These are phyloP conservation scores for Neuroscelio doddi DNA, from an alignment of 2,888 invertebrate genomes.

Conservation along the genomic window DNA sequence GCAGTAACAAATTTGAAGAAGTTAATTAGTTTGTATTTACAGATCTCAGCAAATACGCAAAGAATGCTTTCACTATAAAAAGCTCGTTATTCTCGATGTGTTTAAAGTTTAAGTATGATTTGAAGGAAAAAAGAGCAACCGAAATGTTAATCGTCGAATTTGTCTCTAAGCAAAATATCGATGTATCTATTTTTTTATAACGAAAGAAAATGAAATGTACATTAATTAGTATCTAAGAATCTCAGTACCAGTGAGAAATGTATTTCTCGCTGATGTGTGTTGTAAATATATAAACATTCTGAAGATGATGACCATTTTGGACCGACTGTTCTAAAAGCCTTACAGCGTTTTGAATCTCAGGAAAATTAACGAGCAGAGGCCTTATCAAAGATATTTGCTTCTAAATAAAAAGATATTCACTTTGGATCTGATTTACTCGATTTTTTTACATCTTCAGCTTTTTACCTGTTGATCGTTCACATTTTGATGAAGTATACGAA, in stretches of 20 bases:
- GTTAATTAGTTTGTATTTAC: not conserved
- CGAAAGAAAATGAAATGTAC: no score
- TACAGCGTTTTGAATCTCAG: not conserved
- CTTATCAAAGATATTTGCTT: constrained; percentile 16
- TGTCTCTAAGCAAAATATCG: not conserved
- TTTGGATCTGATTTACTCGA: no score
- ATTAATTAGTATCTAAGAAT: constrained; percentile 1
- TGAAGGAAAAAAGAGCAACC: not conserved
- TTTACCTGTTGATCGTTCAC: no score
- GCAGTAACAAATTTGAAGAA: not conserved
- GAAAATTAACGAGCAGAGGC: constrained; percentile 8
- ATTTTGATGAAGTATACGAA: no score
- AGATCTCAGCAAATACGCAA: constrained; percentile 16
- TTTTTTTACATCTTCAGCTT: no score
- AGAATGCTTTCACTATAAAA: no score
- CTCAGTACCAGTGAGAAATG: not conserved
- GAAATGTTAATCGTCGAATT: not conserved
- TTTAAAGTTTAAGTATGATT: not conserved
- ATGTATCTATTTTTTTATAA: not conserved
- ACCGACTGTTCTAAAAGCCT: no score
- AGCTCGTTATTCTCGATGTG: not conserved
- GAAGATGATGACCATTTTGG: no score
- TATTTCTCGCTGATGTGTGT: no score
- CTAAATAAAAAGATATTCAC: no score
- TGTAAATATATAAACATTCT: no score